These are phyloP conservation scores for Prosapia bicincta DNA, from an alignment of 2,888 invertebrate genomes.

Conservation along the genomic window DNA sequence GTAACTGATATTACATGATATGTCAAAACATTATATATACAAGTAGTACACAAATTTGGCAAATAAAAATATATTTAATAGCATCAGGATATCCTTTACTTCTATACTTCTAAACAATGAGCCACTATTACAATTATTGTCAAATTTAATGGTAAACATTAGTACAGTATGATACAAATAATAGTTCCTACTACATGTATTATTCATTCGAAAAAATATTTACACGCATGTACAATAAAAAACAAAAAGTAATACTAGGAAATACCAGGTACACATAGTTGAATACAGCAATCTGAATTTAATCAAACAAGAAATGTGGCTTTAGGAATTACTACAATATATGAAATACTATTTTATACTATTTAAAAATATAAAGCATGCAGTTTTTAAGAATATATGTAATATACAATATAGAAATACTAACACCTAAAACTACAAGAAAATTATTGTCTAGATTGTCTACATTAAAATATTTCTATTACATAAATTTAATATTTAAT, in stretches of 20 bases:
- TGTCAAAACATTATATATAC: no score
- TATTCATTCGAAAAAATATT: no score
- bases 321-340: background rate
- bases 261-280: background rate
- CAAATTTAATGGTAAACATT: no score
- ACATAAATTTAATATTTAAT: background rate
- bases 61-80: no score
- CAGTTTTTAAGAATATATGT: background rate
- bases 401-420: background rate
- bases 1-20: no score
- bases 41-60: no score
- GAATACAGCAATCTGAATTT: background rate
- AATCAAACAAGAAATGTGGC: background rate
- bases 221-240: background rate
- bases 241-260: background rate
- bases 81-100: no score
- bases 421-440: conserved; percentile 21
- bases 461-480: no score
- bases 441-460: conserved; percentile 33
- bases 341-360: background rate
- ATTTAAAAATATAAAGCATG: background rate
- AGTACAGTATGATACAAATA: no score
- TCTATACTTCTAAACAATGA: no score
- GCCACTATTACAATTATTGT: no score
- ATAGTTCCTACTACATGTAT: no score